Base-by-base conservation (phyloP, 2,113 vertebrate genomes). In the Oryzias celebensis region DNA sequence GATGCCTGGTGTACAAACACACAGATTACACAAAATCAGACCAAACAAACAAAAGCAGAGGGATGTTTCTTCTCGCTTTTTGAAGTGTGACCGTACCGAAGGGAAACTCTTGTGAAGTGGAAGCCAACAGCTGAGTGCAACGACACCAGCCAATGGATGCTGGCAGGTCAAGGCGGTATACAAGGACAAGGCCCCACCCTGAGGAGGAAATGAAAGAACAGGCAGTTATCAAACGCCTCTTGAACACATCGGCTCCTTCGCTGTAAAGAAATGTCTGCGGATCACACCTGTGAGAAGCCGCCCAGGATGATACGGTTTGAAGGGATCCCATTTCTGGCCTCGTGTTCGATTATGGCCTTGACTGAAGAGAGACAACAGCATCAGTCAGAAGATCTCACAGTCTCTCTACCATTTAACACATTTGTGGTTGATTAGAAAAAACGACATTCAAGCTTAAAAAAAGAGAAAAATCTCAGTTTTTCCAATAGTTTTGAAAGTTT, bases 81-180 rank as follows among this genome's bases (percentile, higher is more conserved):
- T 4, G 58, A 51, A 53, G 18, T 59, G 46, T 14, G 18, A 31
- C 24, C 23, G 52, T 92, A 98, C 97, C 94, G 94, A 93, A 1
- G 96, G 95, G 89, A 99, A 99, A 74, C 87, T 93, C 87, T 87
- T 94, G 87, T 98, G 95, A 71, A 99, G 94, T 0, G 97, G 97
- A 22, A 99, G 90, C 97, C 97, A 99, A 84, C 97, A 99, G 84
- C 97, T 99, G 87, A 99, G 92, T 0, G 94, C 97, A 75, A 99
- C 93, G 1, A 99, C 93, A 7, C 96, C 97, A 0, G 95, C 97
- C 83, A 99, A 80, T 78, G 96, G 93, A 81, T 97, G 94, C 77
- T 95, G 94, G 84, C 92, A 95, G 66, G 97, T 98, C 58, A 99
- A 93, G 54, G 97, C 96, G 0, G 97, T 99, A 75, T 99, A 99